Conservation (phyloP, 2,888 invertebrate species). For the Kuschelorhynchus macadamiae region DNA sequence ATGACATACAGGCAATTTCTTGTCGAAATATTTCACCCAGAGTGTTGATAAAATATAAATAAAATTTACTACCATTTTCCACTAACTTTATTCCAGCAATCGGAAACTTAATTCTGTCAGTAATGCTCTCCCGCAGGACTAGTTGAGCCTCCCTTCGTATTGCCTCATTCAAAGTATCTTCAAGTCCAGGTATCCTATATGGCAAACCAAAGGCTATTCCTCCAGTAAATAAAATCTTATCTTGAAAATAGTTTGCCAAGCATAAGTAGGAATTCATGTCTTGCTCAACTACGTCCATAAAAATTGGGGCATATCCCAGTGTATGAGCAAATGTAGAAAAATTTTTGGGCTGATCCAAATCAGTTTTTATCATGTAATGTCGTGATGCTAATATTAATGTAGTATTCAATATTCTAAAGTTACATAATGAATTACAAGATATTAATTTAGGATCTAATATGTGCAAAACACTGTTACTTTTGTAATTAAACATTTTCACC, state of each 20-base stretch:
- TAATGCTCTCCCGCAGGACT: constrained; percentile 45
- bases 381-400: constrained; percentile 48
- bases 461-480: constrained; percentile 36
- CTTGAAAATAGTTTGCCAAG: constrained; percentile 51
- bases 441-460: constrained; percentile 52
- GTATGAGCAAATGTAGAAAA: constrained; percentile 47
- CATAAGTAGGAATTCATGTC: constrained; percentile 50
- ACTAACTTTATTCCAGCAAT: constrained; percentile 56
- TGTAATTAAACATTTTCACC: constrained; percentile 50
- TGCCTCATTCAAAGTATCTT: constrained; percentile 51
- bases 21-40: constrained; percentile 58
- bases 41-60: constrained; percentile 52
- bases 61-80: constrained; percentile 46
- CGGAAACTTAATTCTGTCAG: constrained; percentile 50
- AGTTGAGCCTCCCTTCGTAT: constrained; percentile 48
- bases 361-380: constrained; percentile 56
- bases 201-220: constrained; percentile 54
- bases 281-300: constrained; percentile 52
- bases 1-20: constrained; percentile 40
- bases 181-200: constrained; percentile 53
- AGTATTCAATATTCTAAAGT: constrained; percentile 47
- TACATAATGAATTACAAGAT: constrained; percentile 54
- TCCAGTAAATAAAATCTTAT: constrained; percentile 56
- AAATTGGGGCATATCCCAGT: constrained; percentile 52
- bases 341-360: constrained; percentile 49